These are phyloP conservation scores for Nanorana parkeri DNA, from an alignment of 2,113 vertebrate genomes.

Conservation along the genomic window DNA sequence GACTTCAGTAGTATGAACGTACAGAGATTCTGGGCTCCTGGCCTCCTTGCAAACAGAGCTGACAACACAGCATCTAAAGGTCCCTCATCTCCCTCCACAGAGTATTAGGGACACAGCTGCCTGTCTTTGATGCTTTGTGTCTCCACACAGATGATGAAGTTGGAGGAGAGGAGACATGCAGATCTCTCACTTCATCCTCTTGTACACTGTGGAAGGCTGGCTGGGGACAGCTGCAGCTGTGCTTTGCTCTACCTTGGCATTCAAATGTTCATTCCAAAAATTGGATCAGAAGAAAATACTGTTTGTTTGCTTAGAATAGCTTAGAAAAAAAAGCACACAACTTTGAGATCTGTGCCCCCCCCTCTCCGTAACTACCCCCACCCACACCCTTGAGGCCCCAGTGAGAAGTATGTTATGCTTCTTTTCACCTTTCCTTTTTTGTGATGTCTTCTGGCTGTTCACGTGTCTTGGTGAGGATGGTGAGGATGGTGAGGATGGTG, in stretches of 20 bases:
- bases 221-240: constrained; percentile 44
- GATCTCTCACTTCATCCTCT: constrained; percentile 47
- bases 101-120: constrained; percentile 62
- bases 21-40: constrained; percentile 12
- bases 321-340: neutral
- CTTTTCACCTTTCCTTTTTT: too few species aligned
- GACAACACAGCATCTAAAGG: constrained; percentile 56
- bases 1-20: constrained; percentile 25
- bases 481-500: too few species aligned
- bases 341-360: too few species aligned
- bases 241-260: constrained; percentile 38
- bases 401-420: too few species aligned
- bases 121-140: constrained; percentile 55
- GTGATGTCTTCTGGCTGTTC: too few species aligned
- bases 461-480: too few species aligned
- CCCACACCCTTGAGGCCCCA: too few species aligned
- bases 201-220: constrained; percentile 22
- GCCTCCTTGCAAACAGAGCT: constrained; percentile 21
- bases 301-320: neutral
- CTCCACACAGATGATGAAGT: constrained; percentile 54
- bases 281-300: constrained; percentile 51
- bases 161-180: constrained; percentile 48
- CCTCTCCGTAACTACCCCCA: too few species aligned
- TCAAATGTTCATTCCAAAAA: constrained; percentile 35
- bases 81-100: constrained; percentile 55